Percentiles rank a stretch among this genome's conserved stretches.
These are phyloP conservation scores for Amblyornis subalaris DNA, from an alignment of 2,113 vertebrate species.

Conservation along the genomic window DNA sequence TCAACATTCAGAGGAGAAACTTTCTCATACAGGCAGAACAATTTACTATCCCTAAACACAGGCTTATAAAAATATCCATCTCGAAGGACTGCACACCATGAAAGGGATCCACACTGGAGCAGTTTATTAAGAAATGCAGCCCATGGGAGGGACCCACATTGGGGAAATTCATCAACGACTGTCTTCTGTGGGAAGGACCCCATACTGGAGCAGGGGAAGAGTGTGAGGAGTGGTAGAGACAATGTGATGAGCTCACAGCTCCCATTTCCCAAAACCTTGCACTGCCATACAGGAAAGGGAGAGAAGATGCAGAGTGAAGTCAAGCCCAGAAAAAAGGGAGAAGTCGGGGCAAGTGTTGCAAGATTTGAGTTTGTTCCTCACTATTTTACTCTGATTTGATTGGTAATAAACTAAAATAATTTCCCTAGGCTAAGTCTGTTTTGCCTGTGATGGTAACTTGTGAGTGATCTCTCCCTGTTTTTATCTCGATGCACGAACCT, in stretches of 20 bases:
- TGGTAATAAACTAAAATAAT: neutral
- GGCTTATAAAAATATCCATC: neutral
- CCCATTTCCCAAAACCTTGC: neutral
- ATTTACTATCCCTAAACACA: neutral
- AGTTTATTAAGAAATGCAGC: neutral
- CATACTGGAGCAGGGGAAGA: neutral
- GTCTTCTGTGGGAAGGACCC: neutral
- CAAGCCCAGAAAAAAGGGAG: neutral
- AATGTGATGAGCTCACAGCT: neutral
- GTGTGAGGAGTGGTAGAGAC: neutral
- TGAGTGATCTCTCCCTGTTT: neutral
- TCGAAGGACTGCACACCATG: accelerated
- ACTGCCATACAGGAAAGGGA: neutral
- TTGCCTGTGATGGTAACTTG: neutral
- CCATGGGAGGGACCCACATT: accelerated
- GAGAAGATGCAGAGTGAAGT: neutral
- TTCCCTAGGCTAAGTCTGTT: neutral
- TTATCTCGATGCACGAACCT: accelerated
- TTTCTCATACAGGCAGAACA: neutral
- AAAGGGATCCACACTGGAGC: neutral
- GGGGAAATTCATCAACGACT: accelerated
- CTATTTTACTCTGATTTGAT: neutral
- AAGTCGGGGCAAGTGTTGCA: neutral
- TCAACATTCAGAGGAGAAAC: neutral
- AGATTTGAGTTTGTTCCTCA: neutral